A percentile compares a stretch with the other conserved stretches of the same genome.
phyloP scores from a whole-genome alignment of 2,888 invertebrate genomes.

The Dynastes hyllus region DNA sequence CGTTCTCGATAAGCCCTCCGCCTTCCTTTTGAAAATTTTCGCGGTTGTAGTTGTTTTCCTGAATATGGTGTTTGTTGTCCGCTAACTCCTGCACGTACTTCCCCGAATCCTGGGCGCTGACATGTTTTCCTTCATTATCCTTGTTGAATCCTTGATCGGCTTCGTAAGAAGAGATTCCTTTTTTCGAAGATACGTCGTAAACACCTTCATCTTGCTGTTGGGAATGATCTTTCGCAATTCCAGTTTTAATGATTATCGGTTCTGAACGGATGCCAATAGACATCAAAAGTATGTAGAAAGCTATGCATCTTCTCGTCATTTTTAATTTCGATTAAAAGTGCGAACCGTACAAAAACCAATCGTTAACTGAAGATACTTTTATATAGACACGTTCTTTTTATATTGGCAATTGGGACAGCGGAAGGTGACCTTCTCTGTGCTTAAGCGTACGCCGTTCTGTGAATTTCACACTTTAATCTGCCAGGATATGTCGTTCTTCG shows the following conservation, averaged over 20 bases:
- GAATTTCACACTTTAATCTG: constrained; percentile 52
- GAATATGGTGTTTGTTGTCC: constrained; percentile 63
- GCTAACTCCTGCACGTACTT: constrained; percentile 63
- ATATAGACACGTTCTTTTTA: constrained; percentile 46
- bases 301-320: constrained; percentile 22
- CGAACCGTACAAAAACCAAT: constrained; percentile 21
- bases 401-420: constrained; percentile 43
- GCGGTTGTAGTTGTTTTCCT: constrained; percentile 63
- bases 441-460: constrained; percentile 25
- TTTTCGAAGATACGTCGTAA: constrained; percentile 55
- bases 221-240: constrained; percentile 56
- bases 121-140: constrained; percentile 63
- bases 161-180: constrained; percentile 64
- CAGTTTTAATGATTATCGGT: constrained; percentile 59
- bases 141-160: constrained; percentile 66
- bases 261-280: constrained; percentile 29
- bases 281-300: constrained; percentile 13
- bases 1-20: constrained; percentile 63
- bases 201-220: constrained; percentile 57
- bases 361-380: constrained; percentile 44
- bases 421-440: constrained; percentile 49
- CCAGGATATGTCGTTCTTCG: constrained; percentile 32
- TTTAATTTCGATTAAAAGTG: constrained; percentile 19
- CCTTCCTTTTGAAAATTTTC: constrained; percentile 64
- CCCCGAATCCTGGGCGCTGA: constrained; percentile 63